Conservation (phyloP, 2,888 invertebrate genomes). For the Apodemia duryi region DNA sequence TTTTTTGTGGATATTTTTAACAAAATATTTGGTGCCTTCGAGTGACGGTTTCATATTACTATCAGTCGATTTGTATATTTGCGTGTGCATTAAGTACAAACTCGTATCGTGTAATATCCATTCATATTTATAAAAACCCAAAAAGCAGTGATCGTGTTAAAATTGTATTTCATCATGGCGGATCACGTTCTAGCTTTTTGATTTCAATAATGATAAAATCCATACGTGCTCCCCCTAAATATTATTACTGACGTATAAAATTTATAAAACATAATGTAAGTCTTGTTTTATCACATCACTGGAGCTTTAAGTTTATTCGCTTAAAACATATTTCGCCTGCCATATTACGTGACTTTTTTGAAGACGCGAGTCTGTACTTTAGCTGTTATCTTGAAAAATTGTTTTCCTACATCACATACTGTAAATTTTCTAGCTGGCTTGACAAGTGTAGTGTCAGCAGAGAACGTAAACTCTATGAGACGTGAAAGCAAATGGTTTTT, state of each 20-base stretch:
- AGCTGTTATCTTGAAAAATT: constrained; percentile 55
- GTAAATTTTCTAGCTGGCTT: constrained; percentile 53
- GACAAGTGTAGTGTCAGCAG: constrained; percentile 44
- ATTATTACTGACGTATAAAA: constrained; percentile 9
- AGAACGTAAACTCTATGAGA: constrained; percentile 25
- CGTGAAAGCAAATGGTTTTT: constrained; percentile 17
- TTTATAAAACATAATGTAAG: constrained; percentile 9
- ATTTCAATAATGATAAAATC: constrained; percentile 12
- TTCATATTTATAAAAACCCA: not conserved
- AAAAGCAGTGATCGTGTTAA: not conserved
- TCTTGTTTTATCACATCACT: constrained; percentile 12
- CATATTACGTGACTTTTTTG: constrained; percentile 19
- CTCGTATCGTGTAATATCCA: no score
- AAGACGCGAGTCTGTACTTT: constrained; percentile 3
- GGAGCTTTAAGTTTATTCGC: constrained; percentile 2
- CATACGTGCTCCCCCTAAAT: constrained; percentile 6
- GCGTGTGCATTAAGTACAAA: no score
- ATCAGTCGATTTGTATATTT: no score
- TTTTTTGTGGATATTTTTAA: no score
- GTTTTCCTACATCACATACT: constrained; percentile 65
- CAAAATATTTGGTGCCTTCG: no score
- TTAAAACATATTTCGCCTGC: constrained; percentile 9
- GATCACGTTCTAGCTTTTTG: not conserved
- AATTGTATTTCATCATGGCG: not conserved
- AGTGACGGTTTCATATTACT: no score